These are phyloP conservation scores for Aporophyla lueneburgensis DNA, from an alignment of 2,888 invertebrate species.

Conservation along the genomic window DNA sequence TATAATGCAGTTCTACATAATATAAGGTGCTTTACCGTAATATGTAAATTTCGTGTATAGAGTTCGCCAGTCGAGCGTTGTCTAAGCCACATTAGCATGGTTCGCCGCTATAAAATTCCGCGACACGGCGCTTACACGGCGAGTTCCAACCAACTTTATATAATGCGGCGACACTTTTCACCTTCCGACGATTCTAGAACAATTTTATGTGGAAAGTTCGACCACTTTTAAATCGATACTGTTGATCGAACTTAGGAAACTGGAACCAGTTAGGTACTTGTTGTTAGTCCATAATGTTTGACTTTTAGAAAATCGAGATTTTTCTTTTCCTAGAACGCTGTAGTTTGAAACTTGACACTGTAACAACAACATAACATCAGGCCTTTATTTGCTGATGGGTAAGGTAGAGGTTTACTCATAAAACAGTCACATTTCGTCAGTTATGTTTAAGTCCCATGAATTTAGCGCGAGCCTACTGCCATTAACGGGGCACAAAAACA, in stretches of 20 bases:
- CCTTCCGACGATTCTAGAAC: conserved; percentile 14
- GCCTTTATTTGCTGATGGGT: neutral
- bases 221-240: conserved; percentile 39
- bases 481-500: too few species aligned
- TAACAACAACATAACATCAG: neutral
- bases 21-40: conserved; percentile 27
- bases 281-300: conserved; percentile 26
- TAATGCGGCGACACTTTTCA: conserved; percentile 32
- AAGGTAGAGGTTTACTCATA: too few species aligned
- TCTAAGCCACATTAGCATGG: conserved; percentile 42
- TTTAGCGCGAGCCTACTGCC: too few species aligned
- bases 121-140: conserved; percentile 23
- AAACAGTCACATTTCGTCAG: too few species aligned
- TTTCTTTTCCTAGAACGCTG: neutral
- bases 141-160: conserved; percentile 39
- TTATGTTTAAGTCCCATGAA: too few species aligned
- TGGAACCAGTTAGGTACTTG: conserved; percentile 7
- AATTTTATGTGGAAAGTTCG: conserved; percentile 21
- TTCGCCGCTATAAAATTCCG: conserved; percentile 13
- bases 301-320: neutral
- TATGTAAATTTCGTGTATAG: conserved; percentile 40
- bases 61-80: conserved; percentile 14
- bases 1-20: conserved; percentile 25
- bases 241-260: conserved; percentile 36
- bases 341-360: neutral